A percentile compares a stretch with the other conserved stretches of the same genome.
These are phyloP conservation scores for Melanotaenia nigrans DNA, from an alignment of 2,797 vertebrate genomes.

Conservation along the genomic window DNA sequence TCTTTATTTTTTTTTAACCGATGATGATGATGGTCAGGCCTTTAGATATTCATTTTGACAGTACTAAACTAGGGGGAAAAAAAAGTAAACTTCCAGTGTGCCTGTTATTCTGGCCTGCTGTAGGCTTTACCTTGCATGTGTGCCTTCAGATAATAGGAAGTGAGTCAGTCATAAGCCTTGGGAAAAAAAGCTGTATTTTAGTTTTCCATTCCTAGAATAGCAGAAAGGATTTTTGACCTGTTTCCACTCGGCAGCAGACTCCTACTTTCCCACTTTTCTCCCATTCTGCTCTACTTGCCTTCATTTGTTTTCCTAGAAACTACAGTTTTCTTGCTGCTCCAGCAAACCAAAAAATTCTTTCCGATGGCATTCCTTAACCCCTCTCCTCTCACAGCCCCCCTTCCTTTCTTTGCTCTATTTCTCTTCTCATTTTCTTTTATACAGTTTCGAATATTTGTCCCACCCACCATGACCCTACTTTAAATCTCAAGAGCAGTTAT, in stretches of 20 bases:
- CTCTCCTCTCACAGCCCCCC: slow-evolving; percentile 19
- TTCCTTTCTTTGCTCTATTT: slow-evolving; percentile 5
- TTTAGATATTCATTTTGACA: slow-evolving; percentile 10
- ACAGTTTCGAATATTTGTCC: slow-evolving; percentile 24
- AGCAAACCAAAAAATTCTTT: slow-evolving; percentile 52
- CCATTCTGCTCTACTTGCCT: slow-evolving; percentile 37
- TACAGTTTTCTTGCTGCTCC: slow-evolving; percentile 44
- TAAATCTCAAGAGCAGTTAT: slow-evolving; percentile 14
- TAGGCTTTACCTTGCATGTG: slow-evolving; percentile 14
- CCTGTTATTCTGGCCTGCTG: slow-evolving; percentile 20
- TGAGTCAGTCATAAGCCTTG: slow-evolving; percentile 28
- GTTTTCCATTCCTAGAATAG: slow-evolving; percentile 36
- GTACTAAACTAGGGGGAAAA: not conserved
- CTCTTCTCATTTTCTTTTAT: slow-evolving; percentile 18
- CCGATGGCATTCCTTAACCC: slow-evolving; percentile 15
- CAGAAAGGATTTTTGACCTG: slow-evolving; percentile 40
- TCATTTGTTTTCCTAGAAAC: slow-evolving; percentile 54
- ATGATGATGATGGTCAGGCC: slow-evolving; percentile 3
- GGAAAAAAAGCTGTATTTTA: slow-evolving; percentile 8
- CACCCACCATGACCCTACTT: slow-evolving; percentile 5
- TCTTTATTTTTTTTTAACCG: not conserved
- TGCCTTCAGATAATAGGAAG: slow-evolving; percentile 27
- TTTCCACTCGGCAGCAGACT: slow-evolving; percentile 34
- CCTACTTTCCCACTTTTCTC: slow-evolving; percentile 20
- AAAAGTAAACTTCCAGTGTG: not conserved